phyloP scores from a whole-genome alignment of 2,113 vertebrate species.

The Uria aalge region DNA sequence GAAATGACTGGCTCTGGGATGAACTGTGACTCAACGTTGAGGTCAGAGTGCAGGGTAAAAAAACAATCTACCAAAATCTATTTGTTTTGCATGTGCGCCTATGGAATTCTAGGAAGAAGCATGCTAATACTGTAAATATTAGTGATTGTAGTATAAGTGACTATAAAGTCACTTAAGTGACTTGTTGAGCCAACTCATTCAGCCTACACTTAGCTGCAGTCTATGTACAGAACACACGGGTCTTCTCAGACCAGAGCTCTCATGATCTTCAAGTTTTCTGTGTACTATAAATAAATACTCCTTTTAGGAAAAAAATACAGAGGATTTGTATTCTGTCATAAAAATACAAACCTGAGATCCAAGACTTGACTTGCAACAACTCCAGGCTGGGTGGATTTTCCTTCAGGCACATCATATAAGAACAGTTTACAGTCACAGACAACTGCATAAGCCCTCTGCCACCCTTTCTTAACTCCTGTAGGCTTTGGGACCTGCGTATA shows the following conservation, averaged over 20 bases:
- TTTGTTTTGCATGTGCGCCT: not conserved
- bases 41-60: not conserved
- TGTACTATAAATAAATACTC: not conserved
- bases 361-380: slow-evolving; percentile 90
- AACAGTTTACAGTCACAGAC: slow-evolving; percentile 97
- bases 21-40: not conserved
- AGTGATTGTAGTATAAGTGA: not conserved
- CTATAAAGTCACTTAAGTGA: not conserved
- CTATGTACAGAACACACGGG: not conserved
- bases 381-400: slow-evolving; percentile 91
- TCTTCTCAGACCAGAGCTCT: not conserved
- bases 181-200: not conserved
- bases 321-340: not conserved
- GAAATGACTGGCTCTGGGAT: not conserved
- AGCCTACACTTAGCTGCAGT: not conserved
- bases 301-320: not conserved
- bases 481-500: slow-evolving; percentile 90
- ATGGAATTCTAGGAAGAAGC: not conserved
- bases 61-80: not conserved
- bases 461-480: slow-evolving; percentile 95
- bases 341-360: slow-evolving; percentile 87
- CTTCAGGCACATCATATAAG: slow-evolving; percentile 92
- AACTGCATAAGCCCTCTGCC: slow-evolving; percentile 93
- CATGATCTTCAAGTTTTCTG: not conserved
- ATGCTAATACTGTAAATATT: not conserved